Base-by-base conservation (phyloP, 2,888 invertebrate genomes). In the Latrodectus elegans region DNA sequence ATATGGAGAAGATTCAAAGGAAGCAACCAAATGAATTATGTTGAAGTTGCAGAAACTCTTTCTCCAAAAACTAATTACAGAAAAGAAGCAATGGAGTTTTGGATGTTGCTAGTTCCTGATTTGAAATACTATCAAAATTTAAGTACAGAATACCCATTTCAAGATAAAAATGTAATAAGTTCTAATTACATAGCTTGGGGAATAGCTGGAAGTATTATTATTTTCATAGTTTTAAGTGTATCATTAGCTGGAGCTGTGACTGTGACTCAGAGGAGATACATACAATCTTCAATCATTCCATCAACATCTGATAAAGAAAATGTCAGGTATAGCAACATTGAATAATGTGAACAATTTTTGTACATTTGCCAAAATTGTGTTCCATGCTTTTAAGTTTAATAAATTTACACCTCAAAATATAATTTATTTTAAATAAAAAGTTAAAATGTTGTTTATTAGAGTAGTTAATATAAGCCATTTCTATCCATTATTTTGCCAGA, bases 211-310 rank as follows among this genome's bases (percentile, higher is more conserved):
- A 51, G 81, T 15, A 64, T 51, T 9, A 71, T 87, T 55, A 55
- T 87, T 22, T 67, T 71, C 12, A 65, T 71, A 12, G 81, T 81
- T 67, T n/a, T 87, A 11, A 81, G 86, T 17, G 67, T 87, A 10
- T 75, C 81, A 6, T 17, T 87, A 15, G 72, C 81, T n/a, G 86
- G 86, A n/a, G 76, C 81, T 26, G 86, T 87, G 8, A 38, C 81
- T 15, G 70, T 87, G 6, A 77, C 76, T 1, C 73, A 76, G n/a
- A 81, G 72, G 38, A 77, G 81, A 68, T 52, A 64, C 2, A 51
- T 72, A 11, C 81, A 71, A 11, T 65, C 77, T 26, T 87, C 86
- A 8, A 65, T 87, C 22, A 9, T 77, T 14, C 76, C 76, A 9
- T 26, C 76, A 12, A 74, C 73, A 15, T 70, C 72, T 26, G 38